Percentiles rank a stretch among this genome's conserved stretches.
Evolutionary conservation across 2,888 invertebrate genomes (phyloP).

Genomic region (Pyralis farinalis): DNA sequence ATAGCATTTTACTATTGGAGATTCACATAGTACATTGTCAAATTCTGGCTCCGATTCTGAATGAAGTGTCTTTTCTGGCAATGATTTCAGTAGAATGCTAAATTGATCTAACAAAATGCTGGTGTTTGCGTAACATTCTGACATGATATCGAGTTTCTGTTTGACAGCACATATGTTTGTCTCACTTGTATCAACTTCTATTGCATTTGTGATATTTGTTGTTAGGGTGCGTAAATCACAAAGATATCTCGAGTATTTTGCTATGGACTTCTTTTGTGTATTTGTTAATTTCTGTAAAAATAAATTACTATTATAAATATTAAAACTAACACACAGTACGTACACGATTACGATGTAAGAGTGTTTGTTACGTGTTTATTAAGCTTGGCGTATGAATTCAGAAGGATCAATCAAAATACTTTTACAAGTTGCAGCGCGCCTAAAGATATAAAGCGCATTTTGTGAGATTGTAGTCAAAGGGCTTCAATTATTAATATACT

Average conservation of each 20-base stretch:
- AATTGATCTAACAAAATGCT: slow-evolving; percentile 85
- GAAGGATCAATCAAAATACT: no score
- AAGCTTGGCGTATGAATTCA: no score
- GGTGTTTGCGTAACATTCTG: slow-evolving; percentile 70
- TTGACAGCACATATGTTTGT: slow-evolving; percentile 51
- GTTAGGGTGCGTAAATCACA: slow-evolving; percentile 78
- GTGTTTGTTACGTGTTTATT: no score
- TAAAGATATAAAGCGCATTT: no score
- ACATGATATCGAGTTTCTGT: slow-evolving; percentile 57
- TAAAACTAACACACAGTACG: no score
- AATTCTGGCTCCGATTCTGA: slow-evolving; percentile 51
- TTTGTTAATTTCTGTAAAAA: slow-evolving; percentile 79
- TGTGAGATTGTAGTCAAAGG: no score
- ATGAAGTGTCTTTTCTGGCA: slow-evolving; percentile 46
- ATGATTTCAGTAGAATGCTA: slow-evolving; percentile 81
- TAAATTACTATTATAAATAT: no score
- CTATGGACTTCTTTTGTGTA: slow-evolving; percentile 83
- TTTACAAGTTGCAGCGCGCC: no score
- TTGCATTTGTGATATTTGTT: slow-evolving; percentile 51
- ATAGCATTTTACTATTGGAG: slow-evolving; percentile 56
- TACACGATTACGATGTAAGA: no score
- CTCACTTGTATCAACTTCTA: slow-evolving; percentile 44
- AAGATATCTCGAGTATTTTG: slow-evolving; percentile 78
- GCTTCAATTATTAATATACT: no score
- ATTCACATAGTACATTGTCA: slow-evolving; percentile 54